phyloP scores from a whole-genome alignment of 2,113 vertebrate genomes.

The Leuciscus idus region DNA sequence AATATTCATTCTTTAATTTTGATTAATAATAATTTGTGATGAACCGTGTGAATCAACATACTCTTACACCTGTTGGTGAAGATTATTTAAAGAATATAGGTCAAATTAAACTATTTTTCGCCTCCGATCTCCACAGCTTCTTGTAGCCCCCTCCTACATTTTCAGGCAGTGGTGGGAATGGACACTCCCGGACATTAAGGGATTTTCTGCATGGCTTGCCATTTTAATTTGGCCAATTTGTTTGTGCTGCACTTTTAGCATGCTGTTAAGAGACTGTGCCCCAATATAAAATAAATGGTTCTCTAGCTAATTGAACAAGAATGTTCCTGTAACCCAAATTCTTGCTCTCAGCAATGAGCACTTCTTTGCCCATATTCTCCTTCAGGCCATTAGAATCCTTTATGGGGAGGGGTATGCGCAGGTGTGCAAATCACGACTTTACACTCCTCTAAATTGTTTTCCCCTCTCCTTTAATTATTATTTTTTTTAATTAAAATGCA shows the following conservation, averaged over 20 bases:
- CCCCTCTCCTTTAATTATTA: accelerated
- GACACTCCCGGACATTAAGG: not conserved
- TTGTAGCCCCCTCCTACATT: not conserved
- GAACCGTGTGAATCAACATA: not conserved
- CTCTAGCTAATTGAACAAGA: conserved; percentile 9
- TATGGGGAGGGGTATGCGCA: not conserved
- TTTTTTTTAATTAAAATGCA: not conserved
- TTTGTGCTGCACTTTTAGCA: conserved; percentile 39
- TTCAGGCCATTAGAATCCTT: not conserved
- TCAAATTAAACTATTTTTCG: not conserved
- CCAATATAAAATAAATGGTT: conserved; percentile 24
- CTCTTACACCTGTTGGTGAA: not conserved
- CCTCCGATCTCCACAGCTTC: not conserved
- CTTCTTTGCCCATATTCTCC: not conserved
- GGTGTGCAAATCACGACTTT: not conserved
- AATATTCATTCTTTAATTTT: not conserved
- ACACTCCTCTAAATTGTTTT: not conserved
- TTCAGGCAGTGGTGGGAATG: not conserved
- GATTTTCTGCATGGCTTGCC: conserved; percentile 40
- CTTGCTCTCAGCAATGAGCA: not conserved
- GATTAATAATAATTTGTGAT: not conserved
- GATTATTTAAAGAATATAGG: not conserved
- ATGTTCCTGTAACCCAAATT: conserved; percentile 18
- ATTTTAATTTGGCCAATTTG: conserved; percentile 23
- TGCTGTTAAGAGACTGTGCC: conserved; percentile 18